Percentiles rank a stretch among this genome's conserved stretches.
Evolutionary conservation across 2,113 vertebrate species (phyloP).

Genomic region (Bos taurus): DNA sequence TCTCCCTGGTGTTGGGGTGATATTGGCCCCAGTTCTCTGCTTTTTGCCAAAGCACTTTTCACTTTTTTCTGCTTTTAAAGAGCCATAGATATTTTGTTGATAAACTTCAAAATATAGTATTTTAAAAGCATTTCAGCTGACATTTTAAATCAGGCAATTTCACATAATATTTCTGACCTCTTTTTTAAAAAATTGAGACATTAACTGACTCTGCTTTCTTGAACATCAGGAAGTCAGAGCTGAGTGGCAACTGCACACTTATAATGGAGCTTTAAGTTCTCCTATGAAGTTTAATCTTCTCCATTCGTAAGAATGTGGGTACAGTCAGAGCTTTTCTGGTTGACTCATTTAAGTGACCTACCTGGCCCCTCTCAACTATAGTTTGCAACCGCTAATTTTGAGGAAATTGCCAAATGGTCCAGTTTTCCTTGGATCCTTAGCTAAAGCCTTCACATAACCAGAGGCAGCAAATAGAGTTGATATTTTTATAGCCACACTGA

Average conservation of each 20-base stretch:
- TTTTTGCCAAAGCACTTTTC: background rate
- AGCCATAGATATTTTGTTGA: background rate
- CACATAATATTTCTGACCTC: background rate
- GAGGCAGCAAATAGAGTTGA: conserved; percentile 33
- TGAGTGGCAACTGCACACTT: background rate
- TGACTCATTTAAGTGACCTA: background rate
- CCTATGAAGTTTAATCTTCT: background rate
- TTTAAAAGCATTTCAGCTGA: background rate
- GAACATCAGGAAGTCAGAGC: background rate
- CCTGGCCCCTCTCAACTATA: background rate
- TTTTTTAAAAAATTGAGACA: background rate
- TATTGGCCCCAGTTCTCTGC: background rate
- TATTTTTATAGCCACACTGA: background rate
- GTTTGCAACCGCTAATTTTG: background rate
- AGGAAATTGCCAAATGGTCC: background rate
- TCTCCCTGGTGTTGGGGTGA: background rate
- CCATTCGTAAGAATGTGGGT: background rate
- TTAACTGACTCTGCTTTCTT: background rate
- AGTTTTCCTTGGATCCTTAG: background rate
- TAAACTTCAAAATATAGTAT: background rate
- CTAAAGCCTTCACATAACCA: conserved; percentile 5
- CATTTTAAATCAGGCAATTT: background rate
- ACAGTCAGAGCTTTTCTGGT: background rate
- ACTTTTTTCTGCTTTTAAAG: background rate
- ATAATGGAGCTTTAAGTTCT: background rate